Evolutionary conservation across 1,140 invertebrate species (phyloP).

Genomic region (Achatina immaculata): DNA sequence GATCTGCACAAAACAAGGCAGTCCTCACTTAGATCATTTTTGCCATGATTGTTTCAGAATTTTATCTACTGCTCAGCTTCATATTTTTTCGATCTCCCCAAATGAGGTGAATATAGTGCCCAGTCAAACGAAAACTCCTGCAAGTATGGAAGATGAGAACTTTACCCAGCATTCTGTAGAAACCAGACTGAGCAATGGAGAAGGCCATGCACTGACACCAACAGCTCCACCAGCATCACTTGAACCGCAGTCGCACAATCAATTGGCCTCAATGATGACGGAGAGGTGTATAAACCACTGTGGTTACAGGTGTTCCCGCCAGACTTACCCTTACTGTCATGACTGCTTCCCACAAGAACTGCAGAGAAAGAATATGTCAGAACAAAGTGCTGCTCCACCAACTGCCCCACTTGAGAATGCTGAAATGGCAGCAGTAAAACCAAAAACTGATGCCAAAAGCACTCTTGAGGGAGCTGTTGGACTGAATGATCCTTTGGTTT

Average conservation of each 20-base stretch:
- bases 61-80: neutral
- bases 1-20: neutral
- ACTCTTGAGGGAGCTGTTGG: neutral
- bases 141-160: neutral
- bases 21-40: neutral
- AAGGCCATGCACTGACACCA: neutral
- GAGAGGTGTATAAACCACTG: conserved; percentile 48
- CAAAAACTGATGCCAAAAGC: neutral
- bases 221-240: conserved; percentile 30
- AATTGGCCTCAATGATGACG: conserved; percentile 47
- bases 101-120: neutral
- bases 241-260: neutral
- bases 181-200: neutral
- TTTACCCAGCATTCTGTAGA: neutral
- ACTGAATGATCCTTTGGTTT: neutral
- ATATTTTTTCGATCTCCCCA: neutral
- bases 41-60: neutral
- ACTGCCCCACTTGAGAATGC: too few species aligned
- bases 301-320: conserved; percentile 51
- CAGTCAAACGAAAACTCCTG: neutral
- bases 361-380: neutral
- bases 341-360: conserved; percentile 42
- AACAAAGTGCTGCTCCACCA: neutral
- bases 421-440: neutral
- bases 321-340: conserved; percentile 62